These are phyloP conservation scores for Enteromius afrohamiltoni DNA, from an alignment of 2,797 vertebrate genomes.

Conservation along the genomic window DNA sequence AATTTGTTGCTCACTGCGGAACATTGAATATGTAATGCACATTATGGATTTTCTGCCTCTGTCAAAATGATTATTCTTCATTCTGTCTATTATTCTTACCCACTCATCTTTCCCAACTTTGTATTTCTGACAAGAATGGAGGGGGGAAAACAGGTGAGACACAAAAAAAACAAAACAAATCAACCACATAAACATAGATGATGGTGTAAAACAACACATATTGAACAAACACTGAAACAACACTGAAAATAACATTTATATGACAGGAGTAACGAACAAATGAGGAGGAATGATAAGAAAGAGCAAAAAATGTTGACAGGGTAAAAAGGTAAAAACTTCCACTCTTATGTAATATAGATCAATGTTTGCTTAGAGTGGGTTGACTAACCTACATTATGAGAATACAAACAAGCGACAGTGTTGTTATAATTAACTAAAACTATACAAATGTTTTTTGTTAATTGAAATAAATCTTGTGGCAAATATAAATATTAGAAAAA, in stretches of 20 bases:
- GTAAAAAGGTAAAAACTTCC: background rate
- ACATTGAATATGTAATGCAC: background rate
- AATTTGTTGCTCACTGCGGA: constrained; percentile 4
- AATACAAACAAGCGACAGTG: background rate
- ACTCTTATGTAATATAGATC: constrained; percentile 3
- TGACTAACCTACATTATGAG: background rate
- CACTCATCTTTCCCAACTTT: constrained; percentile 78
- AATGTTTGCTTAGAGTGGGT: background rate
- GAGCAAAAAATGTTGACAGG: background rate
- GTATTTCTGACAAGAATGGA: constrained; percentile 71
- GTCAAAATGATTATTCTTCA: constrained; percentile 17
- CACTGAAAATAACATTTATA: constrained; percentile 18
- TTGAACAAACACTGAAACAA: constrained; percentile 31
- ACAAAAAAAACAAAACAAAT: constrained; percentile 42
- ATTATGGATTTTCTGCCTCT: constrained; percentile 1
- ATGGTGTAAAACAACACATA: constrained; percentile 27
- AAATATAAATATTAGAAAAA: too few relatives aligned
- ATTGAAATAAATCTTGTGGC: background rate
- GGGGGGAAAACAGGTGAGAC: constrained; percentile 55
- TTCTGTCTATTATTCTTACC: constrained; percentile 71
- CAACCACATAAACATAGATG: constrained; percentile 43
- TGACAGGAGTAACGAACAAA: constrained; percentile 2
- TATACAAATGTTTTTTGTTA: too few relatives aligned
- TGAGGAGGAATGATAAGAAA: background rate
- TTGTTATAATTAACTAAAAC: background rate